Evolutionary conservation across 2,888 invertebrate species (phyloP), one percentile per base, ranked within the genome.

Genomic region (Nezara viridula): DNA sequence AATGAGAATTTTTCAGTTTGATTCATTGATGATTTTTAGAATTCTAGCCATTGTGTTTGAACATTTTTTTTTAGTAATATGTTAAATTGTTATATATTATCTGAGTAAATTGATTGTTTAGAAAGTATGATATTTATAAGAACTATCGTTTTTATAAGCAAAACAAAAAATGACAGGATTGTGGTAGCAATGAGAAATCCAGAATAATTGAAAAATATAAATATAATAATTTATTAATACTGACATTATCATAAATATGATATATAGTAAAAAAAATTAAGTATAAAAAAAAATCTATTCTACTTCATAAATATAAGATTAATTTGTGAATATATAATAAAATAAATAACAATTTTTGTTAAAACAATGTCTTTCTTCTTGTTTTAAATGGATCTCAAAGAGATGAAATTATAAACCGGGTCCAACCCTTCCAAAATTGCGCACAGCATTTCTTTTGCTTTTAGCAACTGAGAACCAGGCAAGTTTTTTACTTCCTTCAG

Each of bases 401-500:
- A 16, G 44, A 81, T 81, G 44, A n/a, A n/a, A 19, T 55, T 86
- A 86, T 7, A 86, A 50, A 55, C 86, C 52, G 5, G 50, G 86
- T 5, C 86, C 86, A 86, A 55, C 50, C 37, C 52, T 40, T 32
- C 86, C 55, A 12, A 52, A 86, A 52, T 7, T 86, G 4, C 47
- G 47, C 1, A 27, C 12, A 16, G 50, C 40, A n/a, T n/a, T n/a
- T 52, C 86, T 40, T 47, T 60, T 86, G 32, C 37, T 77, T 86
- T 86, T 86, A 32, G 87, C 55, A 9, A 90, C 55, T 24, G 85
- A 40, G 32, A 93, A 93, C 90, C 90, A 93, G 86, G 93, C 91
- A 50, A 93, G 91, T 90, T 92, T 92, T 86, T 92, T 92, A 88
- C 92, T 92, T 50, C 92, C 92, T 90, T 92, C 92, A 32, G 91